Percentiles rank a stretch among this genome's conserved stretches.
Conservation (phyloP, 2,797 vertebrate genomes). For the Masticophis lateralis region DNA sequence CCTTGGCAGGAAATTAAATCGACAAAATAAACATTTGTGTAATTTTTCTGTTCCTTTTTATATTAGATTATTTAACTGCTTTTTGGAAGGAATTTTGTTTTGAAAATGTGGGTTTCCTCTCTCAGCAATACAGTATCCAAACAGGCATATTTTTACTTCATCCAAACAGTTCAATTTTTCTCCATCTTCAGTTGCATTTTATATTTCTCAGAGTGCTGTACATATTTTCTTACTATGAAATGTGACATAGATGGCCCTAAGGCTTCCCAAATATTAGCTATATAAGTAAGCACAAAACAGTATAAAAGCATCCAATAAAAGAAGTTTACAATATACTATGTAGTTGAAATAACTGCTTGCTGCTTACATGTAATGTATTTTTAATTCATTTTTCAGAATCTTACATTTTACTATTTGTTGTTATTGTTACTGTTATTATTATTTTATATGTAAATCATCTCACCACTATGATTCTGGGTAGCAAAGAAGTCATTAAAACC, state of each 20-base stretch:
- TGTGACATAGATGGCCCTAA: background rate
- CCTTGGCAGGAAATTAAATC: background rate
- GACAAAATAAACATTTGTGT: background rate
- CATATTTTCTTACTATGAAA: conserved; percentile 2
- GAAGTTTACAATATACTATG: background rate
- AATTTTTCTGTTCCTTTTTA: background rate
- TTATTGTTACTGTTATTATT: background rate
- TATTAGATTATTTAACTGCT: background rate
- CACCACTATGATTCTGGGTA: background rate
- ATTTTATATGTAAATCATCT: background rate
- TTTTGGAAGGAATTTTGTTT: background rate
- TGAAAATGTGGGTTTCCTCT: background rate
- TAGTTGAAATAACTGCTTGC: background rate
- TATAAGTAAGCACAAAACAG: background rate
- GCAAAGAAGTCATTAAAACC: background rate
- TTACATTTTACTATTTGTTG: background rate
- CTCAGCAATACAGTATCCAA: background rate
- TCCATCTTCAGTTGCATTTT: conserved; percentile 11
- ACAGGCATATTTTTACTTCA: background rate
- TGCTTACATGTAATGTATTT: background rate
- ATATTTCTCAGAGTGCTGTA: background rate
- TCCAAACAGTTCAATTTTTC: background rate
- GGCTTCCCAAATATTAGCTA: background rate
- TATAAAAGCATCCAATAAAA: background rate
- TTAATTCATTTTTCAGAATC: background rate